Percentiles rank a stretch among this genome's conserved stretches.
Conservation (phyloP, 1,140 invertebrate species). For the Amyelois transitella region DNA sequence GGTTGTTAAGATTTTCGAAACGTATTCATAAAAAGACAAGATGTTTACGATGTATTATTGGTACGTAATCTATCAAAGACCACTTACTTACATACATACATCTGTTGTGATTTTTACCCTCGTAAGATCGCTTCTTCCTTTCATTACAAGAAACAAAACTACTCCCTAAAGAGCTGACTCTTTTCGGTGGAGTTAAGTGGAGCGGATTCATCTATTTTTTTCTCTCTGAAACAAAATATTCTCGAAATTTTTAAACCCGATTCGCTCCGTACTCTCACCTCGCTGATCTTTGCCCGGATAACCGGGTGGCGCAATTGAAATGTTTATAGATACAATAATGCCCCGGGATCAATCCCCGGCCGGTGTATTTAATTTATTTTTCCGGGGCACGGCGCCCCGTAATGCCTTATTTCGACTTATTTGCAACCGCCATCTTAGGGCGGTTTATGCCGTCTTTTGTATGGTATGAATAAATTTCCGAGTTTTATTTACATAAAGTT, state of each 20-base stretch:
- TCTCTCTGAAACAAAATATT: neutral
- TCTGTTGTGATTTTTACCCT: neutral
- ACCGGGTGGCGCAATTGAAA: conserved; percentile 53
- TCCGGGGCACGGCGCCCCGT: conserved; percentile 21
- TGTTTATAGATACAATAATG: conserved; percentile 66
- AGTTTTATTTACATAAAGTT: neutral
- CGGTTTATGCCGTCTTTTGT: neutral
- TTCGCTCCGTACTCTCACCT: neutral
- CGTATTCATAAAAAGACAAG: neutral
- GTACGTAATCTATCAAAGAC: neutral
- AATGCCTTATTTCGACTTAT: conserved; percentile 3
- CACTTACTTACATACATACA: neutral
- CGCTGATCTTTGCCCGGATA: conserved; percentile 26
- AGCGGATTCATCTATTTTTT: neutral
- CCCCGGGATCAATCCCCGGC: conserved; percentile 45
- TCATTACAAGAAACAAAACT: too few species aligned
- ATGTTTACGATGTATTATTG: neutral
- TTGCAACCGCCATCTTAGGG: neutral
- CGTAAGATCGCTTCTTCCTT: too few species aligned
- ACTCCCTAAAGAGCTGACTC: too few species aligned
- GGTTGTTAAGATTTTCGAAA: neutral
- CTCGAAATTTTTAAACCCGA: neutral
- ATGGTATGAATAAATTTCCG: neutral
- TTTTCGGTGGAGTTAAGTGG: too few species aligned
- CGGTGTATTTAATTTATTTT: conserved; percentile 58